Percentiles rank a stretch among this genome's conserved stretches.
Evolutionary conservation across 2,113 vertebrate species (phyloP).

Genomic region (Psammodynastes pulverulentus): DNA sequence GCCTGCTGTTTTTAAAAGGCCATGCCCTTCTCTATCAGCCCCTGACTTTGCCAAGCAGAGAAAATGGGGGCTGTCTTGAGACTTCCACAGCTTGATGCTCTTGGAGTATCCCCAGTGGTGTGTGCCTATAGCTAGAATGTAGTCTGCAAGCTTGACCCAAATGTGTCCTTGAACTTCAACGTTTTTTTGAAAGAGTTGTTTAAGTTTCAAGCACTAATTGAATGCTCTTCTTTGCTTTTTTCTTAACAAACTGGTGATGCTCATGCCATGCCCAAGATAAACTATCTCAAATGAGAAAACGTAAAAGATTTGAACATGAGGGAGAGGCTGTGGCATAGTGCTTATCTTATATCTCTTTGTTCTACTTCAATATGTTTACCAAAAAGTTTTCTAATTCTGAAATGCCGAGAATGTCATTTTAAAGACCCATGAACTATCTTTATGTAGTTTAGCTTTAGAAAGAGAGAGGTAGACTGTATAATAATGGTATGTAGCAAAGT

Average conservation of each 20-base stretch:
- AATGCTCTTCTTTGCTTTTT: constrained; percentile 38
- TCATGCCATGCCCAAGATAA: constrained; percentile 17
- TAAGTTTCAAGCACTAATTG: constrained; percentile 46
- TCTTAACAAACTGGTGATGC: constrained; percentile 34
- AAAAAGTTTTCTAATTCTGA: neutral
- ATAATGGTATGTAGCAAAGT: neutral
- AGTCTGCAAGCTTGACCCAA: neutral
- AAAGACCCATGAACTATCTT: neutral
- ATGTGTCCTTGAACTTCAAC: constrained; percentile 9
- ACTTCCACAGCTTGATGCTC: neutral
- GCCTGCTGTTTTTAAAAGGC: neutral
- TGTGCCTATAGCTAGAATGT: neutral
- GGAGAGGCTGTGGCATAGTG: neutral
- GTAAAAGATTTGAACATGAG: neutral
- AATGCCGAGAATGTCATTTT: neutral
- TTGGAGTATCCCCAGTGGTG: neutral
- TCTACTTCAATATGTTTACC: neutral
- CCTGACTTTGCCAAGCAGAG: neutral
- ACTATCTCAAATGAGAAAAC: neutral
- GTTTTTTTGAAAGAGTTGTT: constrained; percentile 29
- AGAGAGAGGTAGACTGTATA: neutral
- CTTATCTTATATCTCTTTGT: neutral
- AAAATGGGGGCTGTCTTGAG: constrained; percentile 25
- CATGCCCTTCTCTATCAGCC: neutral
- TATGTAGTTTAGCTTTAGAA: neutral